phyloP scores from a whole-genome alignment of 2,888 invertebrate genomes.

The Hyalella azteca region DNA sequence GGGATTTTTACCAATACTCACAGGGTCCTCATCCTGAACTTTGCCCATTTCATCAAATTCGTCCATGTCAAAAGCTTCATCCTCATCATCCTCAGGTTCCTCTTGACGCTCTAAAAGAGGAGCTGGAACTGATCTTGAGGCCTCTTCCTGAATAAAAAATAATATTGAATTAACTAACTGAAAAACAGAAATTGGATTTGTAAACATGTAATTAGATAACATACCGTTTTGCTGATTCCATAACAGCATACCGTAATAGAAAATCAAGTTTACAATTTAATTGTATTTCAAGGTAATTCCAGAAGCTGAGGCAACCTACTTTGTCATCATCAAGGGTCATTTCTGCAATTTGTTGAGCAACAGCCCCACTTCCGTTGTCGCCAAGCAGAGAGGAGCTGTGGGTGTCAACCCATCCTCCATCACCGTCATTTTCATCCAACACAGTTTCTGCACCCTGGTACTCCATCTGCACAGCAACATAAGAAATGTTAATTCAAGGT shows the following conservation, averaged over 20 bases:
- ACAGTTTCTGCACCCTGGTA: constrained; percentile 83
- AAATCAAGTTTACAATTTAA: background rate
- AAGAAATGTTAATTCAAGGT: no score
- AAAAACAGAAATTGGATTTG: background rate
- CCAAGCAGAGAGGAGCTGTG: constrained; percentile 79
- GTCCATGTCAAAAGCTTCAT: constrained; percentile 95
- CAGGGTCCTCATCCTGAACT: constrained; percentile 23
- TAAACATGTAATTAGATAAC: background rate
- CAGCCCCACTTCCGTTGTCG: constrained; percentile 67
- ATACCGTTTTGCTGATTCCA: background rate
- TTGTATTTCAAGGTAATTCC: background rate
- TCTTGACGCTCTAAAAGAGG: background rate
- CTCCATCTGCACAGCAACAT: constrained; percentile 81
- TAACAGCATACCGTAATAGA: background rate
- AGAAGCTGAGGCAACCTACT: background rate
- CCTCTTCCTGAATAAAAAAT: background rate
- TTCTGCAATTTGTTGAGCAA: constrained; percentile 75
- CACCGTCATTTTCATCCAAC: constrained; percentile 63
- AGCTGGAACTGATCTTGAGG: background rate
- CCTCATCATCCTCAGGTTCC: constrained; percentile 80
- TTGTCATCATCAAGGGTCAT: constrained; percentile 79
- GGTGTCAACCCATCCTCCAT: constrained; percentile 97
- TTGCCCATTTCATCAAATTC: constrained; percentile 79
- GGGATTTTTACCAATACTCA: no score
- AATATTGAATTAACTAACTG: background rate